Evolutionary conservation across 1,140 invertebrate genomes (phyloP).

Genomic region (Galleria mellonella): DNA sequence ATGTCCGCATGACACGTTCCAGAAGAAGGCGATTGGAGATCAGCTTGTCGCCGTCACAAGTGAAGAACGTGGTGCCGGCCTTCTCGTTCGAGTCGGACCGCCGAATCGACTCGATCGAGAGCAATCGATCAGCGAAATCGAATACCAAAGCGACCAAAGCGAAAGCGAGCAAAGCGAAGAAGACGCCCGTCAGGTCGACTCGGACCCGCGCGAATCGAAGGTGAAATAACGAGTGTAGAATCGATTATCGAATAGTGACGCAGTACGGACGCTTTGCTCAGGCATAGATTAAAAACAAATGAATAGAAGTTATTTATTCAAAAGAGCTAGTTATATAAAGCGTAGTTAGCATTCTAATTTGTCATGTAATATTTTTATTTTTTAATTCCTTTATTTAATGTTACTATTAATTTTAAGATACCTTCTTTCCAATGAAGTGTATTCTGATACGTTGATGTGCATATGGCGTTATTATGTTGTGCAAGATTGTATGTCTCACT

Average conservation of each 20-base stretch:
- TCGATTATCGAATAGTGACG: slow-evolving; percentile 35
- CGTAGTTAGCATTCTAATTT: no score
- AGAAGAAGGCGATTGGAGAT: slow-evolving; percentile 44
- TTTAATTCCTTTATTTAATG: slow-evolving; percentile 60
- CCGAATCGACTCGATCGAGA: slow-evolving; percentile 41
- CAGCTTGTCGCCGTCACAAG: slow-evolving; percentile 48
- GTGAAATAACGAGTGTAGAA: slow-evolving; percentile 30
- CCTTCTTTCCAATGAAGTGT: slow-evolving; percentile 24
- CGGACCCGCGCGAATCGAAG: slow-evolving; percentile 37
- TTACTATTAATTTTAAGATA: slow-evolving; percentile 68
- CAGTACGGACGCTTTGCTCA: slow-evolving; percentile 52
- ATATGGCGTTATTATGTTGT: no score
- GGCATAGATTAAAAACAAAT: slow-evolving; percentile 35
- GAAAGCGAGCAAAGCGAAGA: slow-evolving; percentile 25
- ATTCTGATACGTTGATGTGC: not conserved
- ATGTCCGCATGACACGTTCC: slow-evolving; percentile 53
- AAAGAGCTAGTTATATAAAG: slow-evolving; percentile 41
- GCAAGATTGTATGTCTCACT: no score
- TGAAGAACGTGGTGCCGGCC: slow-evolving; percentile 34
- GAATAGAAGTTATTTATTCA: slow-evolving; percentile 55
- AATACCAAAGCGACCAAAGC: slow-evolving; percentile 8
- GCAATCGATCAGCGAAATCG: slow-evolving; percentile 22
- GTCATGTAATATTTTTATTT: slow-evolving; percentile 29
- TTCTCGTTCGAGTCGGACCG: slow-evolving; percentile 51
- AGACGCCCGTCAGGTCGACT: slow-evolving; percentile 26